Percentiles rank a stretch among this genome's conserved stretches.
These are phyloP conservation scores for Enteromius viviparus DNA, from an alignment of 2,797 vertebrate genomes.

Conservation along the genomic window DNA sequence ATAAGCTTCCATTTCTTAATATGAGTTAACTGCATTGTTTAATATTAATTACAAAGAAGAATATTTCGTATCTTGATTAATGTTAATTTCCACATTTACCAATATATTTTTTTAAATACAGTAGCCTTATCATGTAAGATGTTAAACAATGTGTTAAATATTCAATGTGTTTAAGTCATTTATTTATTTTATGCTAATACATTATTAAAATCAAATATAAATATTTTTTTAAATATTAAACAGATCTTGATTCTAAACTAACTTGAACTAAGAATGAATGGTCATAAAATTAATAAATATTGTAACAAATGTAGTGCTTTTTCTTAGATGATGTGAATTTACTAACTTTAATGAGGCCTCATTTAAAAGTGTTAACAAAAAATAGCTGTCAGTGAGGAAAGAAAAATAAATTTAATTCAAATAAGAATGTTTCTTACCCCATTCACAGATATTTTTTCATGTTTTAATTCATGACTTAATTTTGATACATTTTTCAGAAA, in stretches of 20 bases:
- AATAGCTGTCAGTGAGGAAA: background rate
- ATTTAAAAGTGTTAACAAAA: background rate
- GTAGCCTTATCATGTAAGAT: background rate
- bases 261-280: background rate
- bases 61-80: background rate
- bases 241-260: background rate
- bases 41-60: no score
- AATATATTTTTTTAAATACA: background rate
- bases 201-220: background rate
- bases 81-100: background rate
- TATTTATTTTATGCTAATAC: background rate
- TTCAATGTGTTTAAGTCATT: background rate
- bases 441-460: background rate
- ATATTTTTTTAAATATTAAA: no score
- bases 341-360: background rate
- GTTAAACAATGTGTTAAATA: background rate
- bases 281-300: background rate
- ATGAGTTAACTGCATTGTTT: no score
- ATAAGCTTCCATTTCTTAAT: no score
- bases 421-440: background rate
- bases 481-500: background rate
- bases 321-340: background rate
- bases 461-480: no score
- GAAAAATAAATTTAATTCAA: background rate
- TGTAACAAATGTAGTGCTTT: background rate